Percentiles rank a stretch among this genome's conserved stretches.
Conservation (phyloP, 2,797 vertebrate genomes). For the Spea hammondii region DNA sequence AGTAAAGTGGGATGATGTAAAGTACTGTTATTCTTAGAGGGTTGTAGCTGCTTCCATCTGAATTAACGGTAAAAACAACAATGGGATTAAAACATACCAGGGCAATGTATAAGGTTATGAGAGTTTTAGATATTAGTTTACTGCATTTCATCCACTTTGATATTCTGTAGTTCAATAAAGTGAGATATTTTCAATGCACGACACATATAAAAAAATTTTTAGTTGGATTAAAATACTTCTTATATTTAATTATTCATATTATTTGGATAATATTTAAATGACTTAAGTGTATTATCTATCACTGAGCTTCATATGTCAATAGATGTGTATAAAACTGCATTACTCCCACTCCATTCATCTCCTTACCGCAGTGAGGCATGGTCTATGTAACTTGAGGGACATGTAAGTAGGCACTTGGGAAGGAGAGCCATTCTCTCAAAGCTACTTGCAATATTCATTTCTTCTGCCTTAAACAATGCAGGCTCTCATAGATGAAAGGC, state of each 20-base stretch:
- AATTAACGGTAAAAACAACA: too few relatives aligned
- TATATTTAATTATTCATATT: not conserved
- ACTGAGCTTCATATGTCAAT: not conserved
- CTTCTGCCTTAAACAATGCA: not conserved
- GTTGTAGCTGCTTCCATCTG: too few relatives aligned
- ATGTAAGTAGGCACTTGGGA: not conserved
- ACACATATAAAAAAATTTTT: too few relatives aligned
- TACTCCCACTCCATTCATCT: not conserved
- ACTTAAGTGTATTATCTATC: not conserved
- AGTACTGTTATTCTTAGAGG: too few relatives aligned
- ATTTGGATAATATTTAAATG: not conserved
- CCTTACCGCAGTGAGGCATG: not conserved
- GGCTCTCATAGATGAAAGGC: slow-evolving; percentile 26
- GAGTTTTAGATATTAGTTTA: too few relatives aligned
- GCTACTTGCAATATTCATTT: not conserved
- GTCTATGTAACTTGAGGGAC: not conserved
- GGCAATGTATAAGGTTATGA: too few relatives aligned
- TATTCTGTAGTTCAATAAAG: too few relatives aligned
- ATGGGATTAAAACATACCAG: too few relatives aligned
- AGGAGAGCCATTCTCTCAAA: not conserved
- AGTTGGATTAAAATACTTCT: too few relatives aligned
- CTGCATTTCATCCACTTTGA: too few relatives aligned
- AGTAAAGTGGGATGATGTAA: too few relatives aligned
- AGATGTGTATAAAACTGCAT: not conserved
- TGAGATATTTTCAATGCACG: too few relatives aligned